Evolutionary conservation across 1,140 invertebrate genomes (phyloP).

Genomic region (Bombus cullumanus): DNA sequence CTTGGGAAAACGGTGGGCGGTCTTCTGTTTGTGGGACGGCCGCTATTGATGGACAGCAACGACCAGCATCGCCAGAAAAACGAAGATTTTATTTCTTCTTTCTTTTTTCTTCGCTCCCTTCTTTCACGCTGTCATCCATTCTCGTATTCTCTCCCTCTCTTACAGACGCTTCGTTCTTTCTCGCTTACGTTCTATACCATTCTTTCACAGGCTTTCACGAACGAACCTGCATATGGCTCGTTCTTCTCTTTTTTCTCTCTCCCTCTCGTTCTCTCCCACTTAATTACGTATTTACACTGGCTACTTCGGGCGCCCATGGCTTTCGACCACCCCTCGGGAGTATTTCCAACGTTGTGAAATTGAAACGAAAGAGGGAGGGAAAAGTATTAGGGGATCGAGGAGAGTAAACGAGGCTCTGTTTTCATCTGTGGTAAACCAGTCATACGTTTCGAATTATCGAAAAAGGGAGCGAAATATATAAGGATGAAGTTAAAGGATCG

Average conservation of each 20-base stretch:
- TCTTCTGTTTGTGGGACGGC: conserved; percentile 76
- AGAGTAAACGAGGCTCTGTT: background rate
- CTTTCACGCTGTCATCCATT: background rate
- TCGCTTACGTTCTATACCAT: background rate
- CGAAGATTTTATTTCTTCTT: conserved; percentile 37
- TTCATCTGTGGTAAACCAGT: background rate
- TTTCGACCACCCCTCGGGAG: conserved; percentile 25
- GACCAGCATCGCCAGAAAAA: conserved; percentile 82
- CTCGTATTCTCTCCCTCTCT: background rate
- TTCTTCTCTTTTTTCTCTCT: background rate
- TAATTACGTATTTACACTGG: conserved; percentile 67
- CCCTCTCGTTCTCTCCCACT: conserved; percentile 14
- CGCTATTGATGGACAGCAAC: conserved; percentile 81
- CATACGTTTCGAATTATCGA: background rate
- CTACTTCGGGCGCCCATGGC: conserved; percentile 55
- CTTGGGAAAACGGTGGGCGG: conserved; percentile 67
- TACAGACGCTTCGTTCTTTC: background rate
- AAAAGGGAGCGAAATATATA: background rate
- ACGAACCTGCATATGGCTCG: background rate
- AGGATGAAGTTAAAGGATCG: background rate
- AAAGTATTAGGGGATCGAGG: background rate
- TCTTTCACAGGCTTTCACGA: background rate
- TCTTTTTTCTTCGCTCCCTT: no score
- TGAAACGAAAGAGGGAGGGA: background rate
- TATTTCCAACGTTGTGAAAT: background rate